These are phyloP conservation scores for Grammomys dolichurus DNA, from an alignment of 2,113 vertebrate genomes.

Conservation along the genomic window DNA sequence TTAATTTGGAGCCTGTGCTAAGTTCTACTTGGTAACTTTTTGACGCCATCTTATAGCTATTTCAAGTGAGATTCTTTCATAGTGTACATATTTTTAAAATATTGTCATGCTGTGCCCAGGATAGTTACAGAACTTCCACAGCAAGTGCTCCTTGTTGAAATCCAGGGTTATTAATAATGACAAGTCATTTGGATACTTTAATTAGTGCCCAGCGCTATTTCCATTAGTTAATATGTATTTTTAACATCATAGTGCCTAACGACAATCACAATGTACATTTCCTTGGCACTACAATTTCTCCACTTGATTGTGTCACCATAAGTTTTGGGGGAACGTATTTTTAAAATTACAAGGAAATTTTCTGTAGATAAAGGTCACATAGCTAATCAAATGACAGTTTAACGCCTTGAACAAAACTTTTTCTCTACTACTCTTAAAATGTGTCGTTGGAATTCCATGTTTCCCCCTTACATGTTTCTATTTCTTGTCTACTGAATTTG, in stretches of 20 bases:
- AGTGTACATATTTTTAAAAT: constrained; percentile 80
- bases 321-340: constrained; percentile 43
- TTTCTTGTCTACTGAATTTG: constrained; percentile 31
- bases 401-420: constrained; percentile 50
- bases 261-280: constrained; percentile 59
- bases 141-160: constrained; percentile 78
- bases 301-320: neutral
- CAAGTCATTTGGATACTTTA: constrained; percentile 82
- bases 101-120: constrained; percentile 81
- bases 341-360: constrained; percentile 52
- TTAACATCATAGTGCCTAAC: constrained; percentile 70
- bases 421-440: constrained; percentile 18
- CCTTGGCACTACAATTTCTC: constrained; percentile 36
- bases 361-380: constrained; percentile 61
- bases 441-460: neutral
- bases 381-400: constrained; percentile 55
- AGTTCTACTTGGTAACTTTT: constrained; percentile 72
- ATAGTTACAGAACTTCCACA: constrained; percentile 81
- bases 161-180: constrained; percentile 83
- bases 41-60: constrained; percentile 79
- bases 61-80: constrained; percentile 81
- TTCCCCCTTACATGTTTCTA: neutral
- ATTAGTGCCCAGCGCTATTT: constrained; percentile 79
- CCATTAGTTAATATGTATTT: constrained; percentile 82
- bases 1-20: constrained; percentile 63